phyloP scores from a whole-genome alignment of 2,888 invertebrate genomes.

The Coelogynopora nodosa region DNA sequence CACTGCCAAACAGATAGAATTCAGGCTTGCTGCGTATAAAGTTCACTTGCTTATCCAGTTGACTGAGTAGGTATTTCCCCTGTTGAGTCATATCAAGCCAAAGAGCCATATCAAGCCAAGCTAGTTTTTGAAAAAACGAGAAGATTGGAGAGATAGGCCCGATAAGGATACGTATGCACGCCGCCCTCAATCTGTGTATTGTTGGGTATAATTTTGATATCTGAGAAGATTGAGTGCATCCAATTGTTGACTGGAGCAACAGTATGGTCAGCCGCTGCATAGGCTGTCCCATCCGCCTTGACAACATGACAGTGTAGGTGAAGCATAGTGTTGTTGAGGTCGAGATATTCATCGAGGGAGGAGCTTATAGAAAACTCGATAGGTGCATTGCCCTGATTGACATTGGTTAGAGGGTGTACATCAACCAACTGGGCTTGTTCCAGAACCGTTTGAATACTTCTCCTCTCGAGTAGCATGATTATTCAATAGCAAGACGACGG shows the following conservation, averaged over 20 bases:
- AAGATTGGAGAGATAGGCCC: not conserved
- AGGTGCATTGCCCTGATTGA: not conserved
- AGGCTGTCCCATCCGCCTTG: too few relatives aligned
- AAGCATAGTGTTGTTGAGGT: not conserved
- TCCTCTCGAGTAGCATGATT: not conserved
- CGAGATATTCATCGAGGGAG: not conserved
- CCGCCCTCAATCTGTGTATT: not conserved
- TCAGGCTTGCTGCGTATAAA: conserved; percentile 1
- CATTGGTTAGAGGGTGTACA: not conserved
- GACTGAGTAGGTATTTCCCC: not conserved
- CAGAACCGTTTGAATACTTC: not conserved
- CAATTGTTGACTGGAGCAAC: not conserved
- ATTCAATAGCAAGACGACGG: too few relatives aligned
- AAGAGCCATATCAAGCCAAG: too few relatives aligned
- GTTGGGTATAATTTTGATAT: not conserved
- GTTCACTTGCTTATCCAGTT: not conserved
- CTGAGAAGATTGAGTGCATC: not conserved
- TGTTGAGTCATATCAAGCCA: conserved; percentile 1
- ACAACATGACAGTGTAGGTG: not conserved
- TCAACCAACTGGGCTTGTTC: not conserved
- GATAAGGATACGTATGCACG: not conserved
- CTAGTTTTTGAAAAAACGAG: not conserved
- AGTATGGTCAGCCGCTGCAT: not conserved
- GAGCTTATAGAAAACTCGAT: not conserved
- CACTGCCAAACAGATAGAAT: not conserved